Conservation (phyloP, 2,888 invertebrate genomes). For the Troides oblongomaculatus region DNA sequence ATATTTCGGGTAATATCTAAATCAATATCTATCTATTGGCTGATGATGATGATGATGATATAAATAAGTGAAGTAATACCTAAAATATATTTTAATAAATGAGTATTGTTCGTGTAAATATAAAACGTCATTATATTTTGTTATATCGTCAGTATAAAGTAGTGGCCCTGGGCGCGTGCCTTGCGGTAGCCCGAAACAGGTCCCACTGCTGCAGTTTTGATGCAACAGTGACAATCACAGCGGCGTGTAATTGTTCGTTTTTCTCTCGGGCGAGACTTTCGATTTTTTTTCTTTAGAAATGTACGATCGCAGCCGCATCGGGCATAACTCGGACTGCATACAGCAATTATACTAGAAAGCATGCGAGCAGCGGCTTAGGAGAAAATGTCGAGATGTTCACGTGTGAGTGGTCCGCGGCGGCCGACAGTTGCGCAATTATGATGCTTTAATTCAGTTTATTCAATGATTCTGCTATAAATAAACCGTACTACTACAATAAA, state of each 20-base stretch:
- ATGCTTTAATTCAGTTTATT: neutral
- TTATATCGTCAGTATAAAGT: neutral
- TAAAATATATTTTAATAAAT: too few species aligned
- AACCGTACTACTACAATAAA: too few species aligned
- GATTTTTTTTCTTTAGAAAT: conserved; percentile 23
- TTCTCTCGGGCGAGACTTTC: conserved; percentile 21
- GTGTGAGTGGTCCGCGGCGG: conserved; percentile 12
- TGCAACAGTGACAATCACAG: conserved; percentile 14
- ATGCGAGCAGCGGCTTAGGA: conserved; percentile 35
- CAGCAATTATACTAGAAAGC: conserved; percentile 48
- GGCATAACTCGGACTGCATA: conserved; percentile 34
- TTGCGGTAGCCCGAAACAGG: neutral
- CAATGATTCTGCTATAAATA: too few species aligned
- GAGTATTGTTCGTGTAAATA: too few species aligned
- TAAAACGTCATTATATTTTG: too few species aligned
- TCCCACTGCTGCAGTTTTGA: neutral
- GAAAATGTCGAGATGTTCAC: conserved; percentile 34
- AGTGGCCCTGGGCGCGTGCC: neutral
- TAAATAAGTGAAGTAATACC: too few species aligned
- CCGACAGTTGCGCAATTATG: conserved; percentile 39
- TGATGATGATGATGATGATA: too few species aligned
- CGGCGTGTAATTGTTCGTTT: conserved; percentile 26
- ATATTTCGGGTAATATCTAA: too few species aligned
- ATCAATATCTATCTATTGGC: too few species aligned
- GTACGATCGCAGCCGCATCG: conserved; percentile 32